phyloP scores from a whole-genome alignment of 2,113 vertebrate genomes.

The Zingel zingel region DNA sequence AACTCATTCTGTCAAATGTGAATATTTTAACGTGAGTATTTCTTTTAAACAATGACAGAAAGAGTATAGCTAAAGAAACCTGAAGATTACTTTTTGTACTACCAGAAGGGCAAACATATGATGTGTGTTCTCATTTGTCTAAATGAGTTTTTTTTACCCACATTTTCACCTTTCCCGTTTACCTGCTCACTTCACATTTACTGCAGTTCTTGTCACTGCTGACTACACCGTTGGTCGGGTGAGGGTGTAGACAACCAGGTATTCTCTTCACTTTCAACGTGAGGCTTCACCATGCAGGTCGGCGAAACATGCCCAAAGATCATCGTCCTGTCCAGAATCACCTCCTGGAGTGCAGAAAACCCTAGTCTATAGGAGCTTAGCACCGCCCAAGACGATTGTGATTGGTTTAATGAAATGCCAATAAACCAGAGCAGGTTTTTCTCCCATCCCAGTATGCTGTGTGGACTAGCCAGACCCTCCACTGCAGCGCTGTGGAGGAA shows the following conservation, averaged over 20 bases:
- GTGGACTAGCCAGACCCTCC: too few relatives aligned
- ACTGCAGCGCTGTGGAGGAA: too few relatives aligned
- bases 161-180: not conserved
- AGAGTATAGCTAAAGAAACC: not conserved
- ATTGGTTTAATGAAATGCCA: too few relatives aligned
- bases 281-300: not conserved
- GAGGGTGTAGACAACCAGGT: not conserved
- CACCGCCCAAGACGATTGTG: too few relatives aligned
- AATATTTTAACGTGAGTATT: slow-evolving; percentile 23
- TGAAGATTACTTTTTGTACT: not conserved
- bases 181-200: not conserved
- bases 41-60: slow-evolving; percentile 10
- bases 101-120: not conserved
- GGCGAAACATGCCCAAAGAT: not conserved
- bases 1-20: slow-evolving; percentile 55
- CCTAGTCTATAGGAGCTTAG: too few relatives aligned
- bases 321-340: not conserved
- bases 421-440: too few relatives aligned
- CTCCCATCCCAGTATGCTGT: too few relatives aligned
- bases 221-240: not conserved
- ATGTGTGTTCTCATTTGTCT: slow-evolving; percentile 1
- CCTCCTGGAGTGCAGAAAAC: not conserved
- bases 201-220: not conserved
- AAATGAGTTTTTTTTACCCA: not conserved
- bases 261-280: not conserved